These are phyloP conservation scores for Camponotus pennsylvanicus DNA, from an alignment of 1,140 invertebrate species.

Conservation along the genomic window DNA sequence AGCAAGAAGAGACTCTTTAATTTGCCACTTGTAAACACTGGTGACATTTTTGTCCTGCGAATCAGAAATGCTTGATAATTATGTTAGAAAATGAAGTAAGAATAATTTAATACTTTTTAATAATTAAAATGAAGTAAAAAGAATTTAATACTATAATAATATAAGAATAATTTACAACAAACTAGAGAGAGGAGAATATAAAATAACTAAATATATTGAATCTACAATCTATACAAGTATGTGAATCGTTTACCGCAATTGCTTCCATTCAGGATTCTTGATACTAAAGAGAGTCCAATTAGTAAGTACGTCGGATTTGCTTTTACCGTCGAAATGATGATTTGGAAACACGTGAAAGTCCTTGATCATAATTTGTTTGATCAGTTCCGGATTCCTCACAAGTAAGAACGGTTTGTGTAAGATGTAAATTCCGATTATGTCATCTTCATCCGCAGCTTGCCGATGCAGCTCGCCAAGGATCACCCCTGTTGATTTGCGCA, in stretches of 20 bases:
- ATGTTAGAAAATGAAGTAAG: not conserved
- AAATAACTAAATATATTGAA: not conserved
- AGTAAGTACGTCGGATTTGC: constrained; percentile 77
- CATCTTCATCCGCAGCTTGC: constrained; percentile 41
- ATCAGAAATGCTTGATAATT: not conserved
- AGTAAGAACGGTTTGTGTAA: constrained; percentile 79
- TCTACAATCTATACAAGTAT: no score
- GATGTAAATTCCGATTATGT: constrained; percentile 78
- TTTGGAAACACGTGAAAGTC: constrained; percentile 86
- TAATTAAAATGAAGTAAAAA: no score
- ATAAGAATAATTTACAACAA: not conserved
- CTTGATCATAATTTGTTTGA: constrained; percentile 84
- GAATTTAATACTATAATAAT: no score
- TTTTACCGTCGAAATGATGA: constrained; percentile 78
- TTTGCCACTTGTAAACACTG: constrained; percentile 85
- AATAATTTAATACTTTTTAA: no score
- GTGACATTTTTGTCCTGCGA: constrained; percentile 81
- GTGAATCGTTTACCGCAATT: constrained; percentile 72
- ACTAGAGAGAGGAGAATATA: not conserved
- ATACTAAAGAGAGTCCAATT: constrained; percentile 80
- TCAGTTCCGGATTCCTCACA: constrained; percentile 74
- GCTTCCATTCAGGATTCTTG: constrained; percentile 81
- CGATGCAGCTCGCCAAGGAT: constrained; percentile 81
- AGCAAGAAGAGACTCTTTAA: constrained; percentile 85
- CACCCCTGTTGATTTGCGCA: constrained; percentile 74